phyloP scores from a whole-genome alignment of 2,888 invertebrate species.

The Tetramorium bicarinatum region DNA sequence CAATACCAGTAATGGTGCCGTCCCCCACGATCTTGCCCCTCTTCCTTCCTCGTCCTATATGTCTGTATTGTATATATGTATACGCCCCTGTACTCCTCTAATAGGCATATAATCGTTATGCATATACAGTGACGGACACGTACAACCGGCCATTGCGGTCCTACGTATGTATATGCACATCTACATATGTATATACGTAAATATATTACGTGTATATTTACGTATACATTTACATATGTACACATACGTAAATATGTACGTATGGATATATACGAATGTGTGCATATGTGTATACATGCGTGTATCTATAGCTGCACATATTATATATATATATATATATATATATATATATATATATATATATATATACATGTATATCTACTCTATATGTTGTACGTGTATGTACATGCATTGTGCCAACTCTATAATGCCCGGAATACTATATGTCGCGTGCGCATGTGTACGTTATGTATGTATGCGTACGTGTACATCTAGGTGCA shows the following conservation, averaged over 20 bases:
- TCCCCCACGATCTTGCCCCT: constrained; percentile 68
- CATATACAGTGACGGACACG: constrained; percentile 78
- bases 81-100: constrained; percentile 81
- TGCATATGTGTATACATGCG: constrained; percentile 5
- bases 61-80: constrained; percentile 71
- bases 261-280: neutral
- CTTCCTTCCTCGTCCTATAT: constrained; percentile 61
- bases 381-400: constrained; percentile 12
- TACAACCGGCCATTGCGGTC: constrained; percentile 15
- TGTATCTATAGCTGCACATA: constrained; percentile 44
- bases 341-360: no score
- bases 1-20: constrained; percentile 82
- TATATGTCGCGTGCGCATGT: constrained; percentile 49
- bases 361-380: neutral
- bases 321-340: constrained; percentile 15
- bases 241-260: neutral
- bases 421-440: constrained; percentile 57
- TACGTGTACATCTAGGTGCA: constrained; percentile 37
- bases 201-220: constrained; percentile 39
- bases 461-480: neutral
- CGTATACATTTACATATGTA: constrained; percentile 27
- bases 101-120: constrained; percentile 86
- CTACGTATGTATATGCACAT: constrained; percentile 36
- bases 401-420: constrained; percentile 21
- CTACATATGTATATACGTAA: constrained; percentile 32